Evolutionary conservation across 1,140 invertebrate genomes (phyloP).

Genomic region (Drosophila nasuta): DNA sequence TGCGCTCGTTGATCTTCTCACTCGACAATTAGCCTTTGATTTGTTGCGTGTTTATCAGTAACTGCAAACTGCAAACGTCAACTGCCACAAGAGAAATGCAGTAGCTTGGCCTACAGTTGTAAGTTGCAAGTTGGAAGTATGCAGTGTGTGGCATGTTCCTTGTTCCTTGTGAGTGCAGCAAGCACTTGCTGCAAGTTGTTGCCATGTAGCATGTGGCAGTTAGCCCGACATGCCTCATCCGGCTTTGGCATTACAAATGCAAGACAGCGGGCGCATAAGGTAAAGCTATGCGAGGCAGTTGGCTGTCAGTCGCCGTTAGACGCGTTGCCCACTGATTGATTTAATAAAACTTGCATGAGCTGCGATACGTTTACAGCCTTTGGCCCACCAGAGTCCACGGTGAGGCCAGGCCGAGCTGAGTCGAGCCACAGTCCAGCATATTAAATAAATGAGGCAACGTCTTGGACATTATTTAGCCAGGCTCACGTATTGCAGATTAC

Average conservation of each 20-base stretch:
- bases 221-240: conserved; percentile 63
- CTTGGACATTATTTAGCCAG: conserved; percentile 48
- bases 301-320: conserved; percentile 76
- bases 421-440: conserved; percentile 54
- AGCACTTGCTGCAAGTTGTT: conserved; percentile 8
- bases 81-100: conserved; percentile 28
- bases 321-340: conserved; percentile 77
- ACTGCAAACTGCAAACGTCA: not conserved
- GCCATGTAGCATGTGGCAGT: conserved; percentile 20
- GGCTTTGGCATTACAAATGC: conserved; percentile 74
- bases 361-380: conserved; percentile 33
- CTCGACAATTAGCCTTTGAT: not conserved
- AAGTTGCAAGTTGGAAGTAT: not conserved
- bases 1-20: not conserved
- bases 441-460: conserved; percentile 61
- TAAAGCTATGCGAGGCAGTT: conserved; percentile 48
- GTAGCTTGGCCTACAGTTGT: conserved; percentile 11
- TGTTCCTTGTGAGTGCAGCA: conserved; percentile 30
- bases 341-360: conserved; percentile 79
- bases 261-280: conserved; percentile 65
- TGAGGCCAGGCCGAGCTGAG: not conserved
- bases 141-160: conserved; percentile 43
- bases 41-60: conserved; percentile 8
- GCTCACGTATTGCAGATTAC: conserved; percentile 54
- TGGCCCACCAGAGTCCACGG: conserved; percentile 26